Evolutionary conservation across 2,113 vertebrate species (phyloP).

Genomic region (Protomyctophum bolini): DNA sequence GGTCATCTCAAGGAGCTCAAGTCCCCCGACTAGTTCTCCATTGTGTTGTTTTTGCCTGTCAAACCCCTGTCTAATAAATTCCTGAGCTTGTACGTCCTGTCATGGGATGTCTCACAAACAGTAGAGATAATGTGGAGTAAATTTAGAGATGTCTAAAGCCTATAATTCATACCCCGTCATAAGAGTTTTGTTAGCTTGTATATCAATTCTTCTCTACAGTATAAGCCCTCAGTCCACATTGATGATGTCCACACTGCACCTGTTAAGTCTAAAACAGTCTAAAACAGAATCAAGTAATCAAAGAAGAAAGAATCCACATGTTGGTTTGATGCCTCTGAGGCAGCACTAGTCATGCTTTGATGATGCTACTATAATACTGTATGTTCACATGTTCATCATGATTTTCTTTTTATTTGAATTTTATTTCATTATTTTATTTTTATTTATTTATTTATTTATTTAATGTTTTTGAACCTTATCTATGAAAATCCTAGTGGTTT

Average conservation of each 20-base stretch:
- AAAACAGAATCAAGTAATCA: conserved; percentile 3
- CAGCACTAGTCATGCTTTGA: conserved; percentile 20
- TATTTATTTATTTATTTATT: too few relatives aligned
- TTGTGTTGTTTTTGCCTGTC: conserved; percentile 54
- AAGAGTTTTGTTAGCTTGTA: too few relatives aligned
- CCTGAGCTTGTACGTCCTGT: conserved; percentile 55
- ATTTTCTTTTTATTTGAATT: too few relatives aligned
- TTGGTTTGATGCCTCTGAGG: conserved; percentile 9
- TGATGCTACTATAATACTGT: conserved; percentile 21
- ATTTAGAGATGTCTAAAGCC: conserved; percentile 45
- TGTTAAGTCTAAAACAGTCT: conserved; percentile 26
- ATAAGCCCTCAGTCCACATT: background rate
- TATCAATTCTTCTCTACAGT: conserved; percentile 15
- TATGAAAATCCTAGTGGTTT: too few relatives aligned
- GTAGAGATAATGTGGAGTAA: conserved; percentile 64
- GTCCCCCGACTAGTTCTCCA: conserved; percentile 28
- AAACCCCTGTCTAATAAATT: conserved; percentile 49
- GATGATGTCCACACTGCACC: conserved; percentile 26
- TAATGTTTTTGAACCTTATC: too few relatives aligned
- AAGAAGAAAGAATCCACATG: conserved; percentile 26
- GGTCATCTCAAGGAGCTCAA: conserved; percentile 56
- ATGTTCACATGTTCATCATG: too few relatives aligned
- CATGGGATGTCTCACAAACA: conserved; percentile 67
- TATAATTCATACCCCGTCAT: too few relatives aligned
- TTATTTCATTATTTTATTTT: too few relatives aligned